phyloP scores from a whole-genome alignment of 2,113 vertebrate species.

The Clarias macrocephalus region DNA sequence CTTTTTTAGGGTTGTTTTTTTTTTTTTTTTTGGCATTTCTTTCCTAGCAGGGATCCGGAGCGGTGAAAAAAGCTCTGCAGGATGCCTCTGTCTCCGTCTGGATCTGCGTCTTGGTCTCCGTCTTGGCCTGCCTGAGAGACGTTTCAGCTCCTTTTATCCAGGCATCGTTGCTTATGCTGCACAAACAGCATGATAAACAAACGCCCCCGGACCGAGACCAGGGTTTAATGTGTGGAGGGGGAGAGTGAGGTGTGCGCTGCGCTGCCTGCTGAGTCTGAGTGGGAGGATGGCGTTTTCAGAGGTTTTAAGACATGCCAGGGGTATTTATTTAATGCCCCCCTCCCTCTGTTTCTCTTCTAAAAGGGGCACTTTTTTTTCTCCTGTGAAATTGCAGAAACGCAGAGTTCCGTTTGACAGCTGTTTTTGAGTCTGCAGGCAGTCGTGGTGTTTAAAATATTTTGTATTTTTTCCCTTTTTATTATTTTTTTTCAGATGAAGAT shows the following conservation, averaged over 20 bases:
- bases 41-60: not conserved
- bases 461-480: not conserved
- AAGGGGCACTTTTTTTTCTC: constrained; percentile 15
- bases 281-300: constrained; percentile 38
- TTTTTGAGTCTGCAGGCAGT: not conserved
- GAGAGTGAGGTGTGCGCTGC: constrained; percentile 30
- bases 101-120: not conserved
- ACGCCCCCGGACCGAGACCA: constrained; percentile 45
- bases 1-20: not conserved
- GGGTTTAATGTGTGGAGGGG: constrained; percentile 31
- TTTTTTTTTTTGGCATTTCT: not conserved
- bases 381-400: constrained; percentile 26
- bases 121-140: not conserved
- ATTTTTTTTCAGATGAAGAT: not conserved
- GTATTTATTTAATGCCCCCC: constrained; percentile 39
- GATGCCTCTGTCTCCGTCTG: constrained; percentile 3
- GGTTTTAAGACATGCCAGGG: constrained; percentile 42
- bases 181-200: constrained; percentile 44
- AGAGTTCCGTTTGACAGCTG: constrained; percentile 22
- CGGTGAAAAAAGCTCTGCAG: constrained; percentile 19
- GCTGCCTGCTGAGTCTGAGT: constrained; percentile 46
- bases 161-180: constrained; percentile 37
- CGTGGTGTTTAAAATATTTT: constrained; percentile 4
- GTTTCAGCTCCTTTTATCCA: constrained; percentile 28
- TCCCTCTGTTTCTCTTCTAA: constrained; percentile 10